Evolutionary conservation across 2,113 vertebrate species (phyloP), one percentile per base, ranked within the genome.

Genomic region (Muscicapa adusta): DNA sequence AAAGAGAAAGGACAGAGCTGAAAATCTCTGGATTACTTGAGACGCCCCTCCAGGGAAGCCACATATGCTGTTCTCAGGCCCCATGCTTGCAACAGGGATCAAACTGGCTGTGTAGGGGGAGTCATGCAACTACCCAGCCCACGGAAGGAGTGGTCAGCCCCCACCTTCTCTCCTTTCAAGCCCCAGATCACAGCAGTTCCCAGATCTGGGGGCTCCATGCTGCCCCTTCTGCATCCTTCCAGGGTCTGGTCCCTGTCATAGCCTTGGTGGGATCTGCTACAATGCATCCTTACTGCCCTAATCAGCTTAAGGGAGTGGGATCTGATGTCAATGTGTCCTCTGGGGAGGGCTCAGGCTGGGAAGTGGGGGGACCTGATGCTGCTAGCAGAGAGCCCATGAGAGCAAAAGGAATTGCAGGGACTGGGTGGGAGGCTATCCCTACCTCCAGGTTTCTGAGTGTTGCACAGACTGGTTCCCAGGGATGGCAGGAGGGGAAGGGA

Each of bases 281-380:
- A 29, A 58, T 1, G 7, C 5, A 17, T 58, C 50, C 58, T 83
- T 29, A 8, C 50, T 76, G 50, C 50, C 22, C 54, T 97, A 93
- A 96, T 91, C 84, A 76, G 94, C 92, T 96, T 94, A 96, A 80
- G 43, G 48, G 76, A 72, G 51, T 48, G 56, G 68, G 67, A 93
- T 85, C 56, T 86, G 54, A 88, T 90, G 75, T 61, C 82, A 72
- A 23, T 7, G 43, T 54, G 70, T 76, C 58, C 62, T 75, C 42
- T 26, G 20, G 28, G 29, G 23, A 76, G 66, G 79, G 40, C 57
- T 92, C 83, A 77, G 51, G 63, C 51, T 80, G 29, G 8, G 10
- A 45, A 20, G 3, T 6, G 10, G 13, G 12, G 18, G 22, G 6
- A 6, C 0, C 18, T 86, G 43, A 24, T 45, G 40, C 34, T 66